These are phyloP conservation scores for Limnephilus lunatus DNA, from an alignment of 2,888 invertebrate genomes.

Conservation along the genomic window DNA sequence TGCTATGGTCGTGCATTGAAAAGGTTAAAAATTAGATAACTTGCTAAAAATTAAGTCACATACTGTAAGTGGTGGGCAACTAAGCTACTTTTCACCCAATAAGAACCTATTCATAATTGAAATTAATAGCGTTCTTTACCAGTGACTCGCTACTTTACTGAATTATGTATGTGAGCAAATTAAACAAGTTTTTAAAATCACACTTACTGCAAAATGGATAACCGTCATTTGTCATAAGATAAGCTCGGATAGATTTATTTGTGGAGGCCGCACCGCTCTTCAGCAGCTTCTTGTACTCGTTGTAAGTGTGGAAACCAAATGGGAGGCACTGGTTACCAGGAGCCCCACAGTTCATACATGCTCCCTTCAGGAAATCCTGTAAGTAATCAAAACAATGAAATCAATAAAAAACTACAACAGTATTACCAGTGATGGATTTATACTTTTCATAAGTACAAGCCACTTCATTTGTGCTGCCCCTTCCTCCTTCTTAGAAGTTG, in stretches of 20 bases:
- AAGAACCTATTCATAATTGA: neutral
- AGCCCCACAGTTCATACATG: slow-evolving; percentile 83
- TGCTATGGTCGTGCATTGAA: no score
- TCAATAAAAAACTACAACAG: neutral
- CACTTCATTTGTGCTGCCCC: no score
- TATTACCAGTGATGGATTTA: no score
- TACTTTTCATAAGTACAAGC: no score
- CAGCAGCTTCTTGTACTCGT: slow-evolving; percentile 76
- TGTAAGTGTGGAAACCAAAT: slow-evolving; percentile 81
- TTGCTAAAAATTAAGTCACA: neutral
- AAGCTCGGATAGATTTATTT: slow-evolving; percentile 79
- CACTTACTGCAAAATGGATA: slow-evolving; percentile 87
- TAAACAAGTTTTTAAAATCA: slow-evolving; percentile 38
- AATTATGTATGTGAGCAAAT: neutral
- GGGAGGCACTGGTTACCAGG: slow-evolving; percentile 83
- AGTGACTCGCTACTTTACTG: neutral
- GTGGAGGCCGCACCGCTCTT: slow-evolving; percentile 73
- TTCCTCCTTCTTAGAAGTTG: no score
- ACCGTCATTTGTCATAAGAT: slow-evolving; percentile 83
- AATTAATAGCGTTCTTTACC: neutral
- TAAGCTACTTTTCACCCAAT: neutral
- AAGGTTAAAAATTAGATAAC: no score
- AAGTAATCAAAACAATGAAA: slow-evolving; percentile 55
- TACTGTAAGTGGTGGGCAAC: neutral
- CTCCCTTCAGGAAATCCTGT: slow-evolving; percentile 82